Base-by-base conservation (phyloP, 2,797 vertebrate species). In the Ctenosaura bakeri region DNA sequence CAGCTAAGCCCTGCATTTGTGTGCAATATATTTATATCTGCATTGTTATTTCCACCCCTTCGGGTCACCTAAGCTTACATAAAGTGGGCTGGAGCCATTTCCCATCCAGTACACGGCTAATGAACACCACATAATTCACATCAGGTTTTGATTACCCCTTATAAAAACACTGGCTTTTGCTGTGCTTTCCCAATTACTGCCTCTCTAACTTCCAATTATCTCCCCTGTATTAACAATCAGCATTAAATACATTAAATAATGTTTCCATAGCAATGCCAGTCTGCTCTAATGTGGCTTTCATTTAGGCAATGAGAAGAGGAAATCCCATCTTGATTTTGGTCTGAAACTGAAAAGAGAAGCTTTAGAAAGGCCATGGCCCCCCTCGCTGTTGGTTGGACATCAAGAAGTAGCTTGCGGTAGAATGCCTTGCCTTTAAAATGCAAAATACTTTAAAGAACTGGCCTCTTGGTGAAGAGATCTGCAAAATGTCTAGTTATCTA, bases 251-350 rank as follows among this genome's bases (percentile, higher is more conserved):
- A 92, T 87, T 87, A 78, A 87, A 87, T 87, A 87, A 87, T 64
- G 94, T 95, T 95, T 95, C 91, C 90, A 91, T 86, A 93, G 94
- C 92, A 92, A 93, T 95, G 92, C 88, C 93, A 88, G 87, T 88
- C 93, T 90, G 81, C 71, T 56, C 80, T 29, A 83, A 73, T 78
- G 85, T 74, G 88, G 90, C 89, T 96, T 96, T 94, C 74, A 35
- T 91, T 94, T 93, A 78, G 88, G 92, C 92, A 89, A 90, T 90
- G 85, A 87, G 92, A 95, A 96, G 93, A 95, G 0, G 1, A 94
- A 95, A 92, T 90, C 83, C 79, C 62, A 92, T 90, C 82, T 87
- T 42, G 16, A 82, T 80, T 91, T 92, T 90, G 74, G 85, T 74
- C 90, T 91, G 83, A 46, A 90, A 69, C 81, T 59, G n/a, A 74